phyloP scores from a whole-genome alignment of 1,140 invertebrate species.

The Hypothenemus hampei region DNA sequence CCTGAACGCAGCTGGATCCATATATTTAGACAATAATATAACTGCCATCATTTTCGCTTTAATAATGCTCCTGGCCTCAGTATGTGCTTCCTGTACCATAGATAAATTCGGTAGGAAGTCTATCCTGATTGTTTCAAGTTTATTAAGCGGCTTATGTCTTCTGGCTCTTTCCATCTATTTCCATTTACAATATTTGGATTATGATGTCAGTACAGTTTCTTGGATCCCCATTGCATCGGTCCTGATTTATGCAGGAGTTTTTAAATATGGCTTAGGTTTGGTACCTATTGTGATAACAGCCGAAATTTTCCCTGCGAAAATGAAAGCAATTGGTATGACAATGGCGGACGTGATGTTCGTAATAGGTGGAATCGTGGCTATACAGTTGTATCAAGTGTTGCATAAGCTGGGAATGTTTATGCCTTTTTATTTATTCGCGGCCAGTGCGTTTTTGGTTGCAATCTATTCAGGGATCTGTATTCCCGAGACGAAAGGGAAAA shows the following conservation, averaged over 20 bases:
- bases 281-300: conserved; percentile 68
- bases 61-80: conserved; percentile 33
- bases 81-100: conserved; percentile 30
- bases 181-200: conserved; percentile 27
- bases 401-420: conserved; percentile 50
- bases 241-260: conserved; percentile 33
- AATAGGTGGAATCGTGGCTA: conserved; percentile 56
- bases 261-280: conserved; percentile 42
- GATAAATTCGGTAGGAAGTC: conserved; percentile 38
- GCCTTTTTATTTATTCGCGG: conserved; percentile 65
- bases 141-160: conserved; percentile 31
- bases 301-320: conserved; percentile 53
- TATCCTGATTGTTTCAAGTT: conserved; percentile 32
- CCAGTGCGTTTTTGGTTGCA: conserved; percentile 53
- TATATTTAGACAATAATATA: conserved; percentile 26
- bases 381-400: conserved; percentile 58
- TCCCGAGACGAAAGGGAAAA: conserved; percentile 74
- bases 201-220: conserved; percentile 17
- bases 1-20: conserved; percentile 30
- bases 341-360: conserved; percentile 38
- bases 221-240: conserved; percentile 36
- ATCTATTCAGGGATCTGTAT: conserved; percentile 59
- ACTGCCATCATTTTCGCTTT: conserved; percentile 37
- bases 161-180: conserved; percentile 38
- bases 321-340: conserved; percentile 48